Evolutionary conservation across 2,888 invertebrate genomes (phyloP), one percentile per base, ranked within the genome.

Genomic region (Acleris sparsana): DNA sequence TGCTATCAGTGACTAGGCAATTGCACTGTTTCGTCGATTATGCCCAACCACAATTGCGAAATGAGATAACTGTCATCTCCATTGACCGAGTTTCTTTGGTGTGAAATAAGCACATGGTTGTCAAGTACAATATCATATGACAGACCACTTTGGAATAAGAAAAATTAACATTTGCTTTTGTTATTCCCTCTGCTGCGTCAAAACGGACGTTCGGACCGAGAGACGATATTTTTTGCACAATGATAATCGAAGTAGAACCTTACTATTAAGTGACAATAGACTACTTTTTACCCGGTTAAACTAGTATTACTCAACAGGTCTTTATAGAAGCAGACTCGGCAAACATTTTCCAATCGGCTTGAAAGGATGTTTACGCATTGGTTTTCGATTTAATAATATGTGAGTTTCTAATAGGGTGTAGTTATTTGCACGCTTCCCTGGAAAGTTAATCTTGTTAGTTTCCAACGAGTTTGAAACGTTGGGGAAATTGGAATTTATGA

Each of bases 21-120:
- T 61, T 61, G 65, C 57, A 43, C 52, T 62, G 52, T 66, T 57
- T 57, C 66, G 61, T 57, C 61, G 53, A 44, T 57, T 46, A 62
- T 48, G 62, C 56, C 3, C 20, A 61, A 39, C 61, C 62, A 52
- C 56, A 62, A 66, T 57, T 62, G 59, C 57, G 43, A 53, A 53
- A 53, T 48, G 61, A 55, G 46, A 57, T 57, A 52, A 43, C 57
- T 51, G 56, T 65, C 51, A 43, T 60, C 44, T 61, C 56, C 44
- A 62, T 46, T 62, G 46, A 53, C 60, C 60, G 51, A 20, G 25
- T 65, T 65, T 60, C 44, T 20, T 58, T 33, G 33, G 29, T 55
- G 22, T 17, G 46, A 48, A 44, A 43, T 18, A 5, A 48, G 16
- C 13, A 39, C 39, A 39, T 39, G 39, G 39, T 39, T 39, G 39